These are phyloP conservation scores for Setophaga kirtlandii DNA, from an alignment of 2,113 vertebrate species.

Conservation along the genomic window DNA sequence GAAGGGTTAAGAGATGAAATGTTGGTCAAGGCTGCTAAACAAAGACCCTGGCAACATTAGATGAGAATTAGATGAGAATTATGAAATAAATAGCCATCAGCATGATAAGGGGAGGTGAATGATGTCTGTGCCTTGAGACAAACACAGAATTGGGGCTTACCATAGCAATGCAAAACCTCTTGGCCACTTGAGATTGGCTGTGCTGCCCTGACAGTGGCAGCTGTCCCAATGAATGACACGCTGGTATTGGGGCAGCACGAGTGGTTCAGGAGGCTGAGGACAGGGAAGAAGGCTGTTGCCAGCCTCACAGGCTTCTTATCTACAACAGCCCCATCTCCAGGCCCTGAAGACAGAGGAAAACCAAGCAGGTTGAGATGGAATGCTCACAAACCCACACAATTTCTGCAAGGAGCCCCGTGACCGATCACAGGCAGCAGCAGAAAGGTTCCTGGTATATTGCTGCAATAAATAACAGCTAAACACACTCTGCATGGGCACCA, in stretches of 20 bases:
- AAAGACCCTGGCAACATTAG: background rate
- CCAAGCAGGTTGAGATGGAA: background rate
- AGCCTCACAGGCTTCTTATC: slow-evolving; percentile 80
- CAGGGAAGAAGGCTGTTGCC: slow-evolving; percentile 89
- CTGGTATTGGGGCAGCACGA: slow-evolving; percentile 91
- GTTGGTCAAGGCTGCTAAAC: background rate
- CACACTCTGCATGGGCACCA: background rate
- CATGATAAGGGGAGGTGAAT: background rate
- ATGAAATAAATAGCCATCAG: background rate
- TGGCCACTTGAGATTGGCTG: slow-evolving; percentile 78
- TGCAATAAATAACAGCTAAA: background rate
- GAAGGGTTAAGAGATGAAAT: background rate
- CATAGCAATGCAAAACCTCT: slow-evolving; percentile 94
- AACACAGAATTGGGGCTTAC: slow-evolving; percentile 67
- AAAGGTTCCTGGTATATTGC: background rate
- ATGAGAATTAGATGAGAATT: background rate
- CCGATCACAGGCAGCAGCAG: background rate
- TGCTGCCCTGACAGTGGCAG: slow-evolving; percentile 78
- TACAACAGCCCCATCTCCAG: slow-evolving; percentile 67
- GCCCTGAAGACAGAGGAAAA: slow-evolving; percentile 50
- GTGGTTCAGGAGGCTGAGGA: slow-evolving; percentile 93
- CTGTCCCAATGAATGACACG: slow-evolving; percentile 77
- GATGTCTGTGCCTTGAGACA: background rate
- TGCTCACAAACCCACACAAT: background rate
- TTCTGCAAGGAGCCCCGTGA: background rate